Conservation (phyloP, 92 coral and sea anemone genomes). For the Scolanthus callimorphus region DNA sequence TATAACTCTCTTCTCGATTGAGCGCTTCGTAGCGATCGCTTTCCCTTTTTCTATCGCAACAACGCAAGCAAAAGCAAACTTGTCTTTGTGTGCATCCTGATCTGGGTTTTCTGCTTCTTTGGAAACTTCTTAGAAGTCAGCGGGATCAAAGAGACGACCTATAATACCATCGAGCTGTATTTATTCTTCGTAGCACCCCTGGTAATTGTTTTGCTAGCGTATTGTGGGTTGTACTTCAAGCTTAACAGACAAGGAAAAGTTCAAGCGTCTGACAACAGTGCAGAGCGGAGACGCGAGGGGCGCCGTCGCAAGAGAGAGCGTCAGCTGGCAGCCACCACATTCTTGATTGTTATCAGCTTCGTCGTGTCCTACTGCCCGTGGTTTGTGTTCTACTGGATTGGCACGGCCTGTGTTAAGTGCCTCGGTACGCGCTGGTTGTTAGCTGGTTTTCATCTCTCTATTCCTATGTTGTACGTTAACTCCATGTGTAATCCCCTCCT, state of each 20-base stretch:
- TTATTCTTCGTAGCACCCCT: conserved; percentile 15
- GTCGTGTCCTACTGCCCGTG: conserved; percentile 37
- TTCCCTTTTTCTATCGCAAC: conserved; percentile 44
- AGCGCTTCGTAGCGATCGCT: conserved; percentile 51
- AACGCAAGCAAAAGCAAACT: conserved; percentile 1
- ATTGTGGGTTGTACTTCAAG: conserved; percentile 5
- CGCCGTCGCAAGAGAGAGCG: conserved; percentile 9
- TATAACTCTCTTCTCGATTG: conserved; percentile 40
- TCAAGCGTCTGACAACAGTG: neutral
- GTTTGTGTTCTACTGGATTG: conserved; percentile 10
- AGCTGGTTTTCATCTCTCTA: conserved; percentile 44
- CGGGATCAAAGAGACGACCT: neutral
- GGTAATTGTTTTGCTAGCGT: conserved; percentile 3
- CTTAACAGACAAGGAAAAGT: conserved; percentile 1
- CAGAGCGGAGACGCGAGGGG: neutral
- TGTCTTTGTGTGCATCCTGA: neutral
- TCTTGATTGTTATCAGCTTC: conserved; percentile 27
- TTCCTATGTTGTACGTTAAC: conserved; percentile 47
- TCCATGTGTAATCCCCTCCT: conserved; percentile 47
- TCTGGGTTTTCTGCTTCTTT: conserved; percentile 3
- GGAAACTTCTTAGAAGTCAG: conserved; percentile 8
- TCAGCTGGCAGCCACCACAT: conserved; percentile 6
- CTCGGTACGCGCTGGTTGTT: conserved; percentile 21
- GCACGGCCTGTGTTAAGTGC: neutral
- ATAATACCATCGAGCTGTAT: conserved; percentile 1